Conservation (phyloP, 2,113 vertebrate species). For the Procavia capensis region DNA sequence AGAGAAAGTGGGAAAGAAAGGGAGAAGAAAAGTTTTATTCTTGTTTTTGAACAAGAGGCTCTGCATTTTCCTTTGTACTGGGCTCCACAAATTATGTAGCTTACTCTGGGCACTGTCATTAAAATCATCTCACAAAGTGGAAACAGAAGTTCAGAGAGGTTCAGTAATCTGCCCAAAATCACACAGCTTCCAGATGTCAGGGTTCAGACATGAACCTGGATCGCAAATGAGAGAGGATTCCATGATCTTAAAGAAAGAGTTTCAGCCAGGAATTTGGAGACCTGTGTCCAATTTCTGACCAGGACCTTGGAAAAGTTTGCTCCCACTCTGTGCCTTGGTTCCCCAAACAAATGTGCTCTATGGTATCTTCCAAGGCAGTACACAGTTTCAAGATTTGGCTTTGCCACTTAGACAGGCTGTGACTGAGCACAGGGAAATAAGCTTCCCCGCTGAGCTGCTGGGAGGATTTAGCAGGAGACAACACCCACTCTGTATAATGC, state of each 20-base stretch:
- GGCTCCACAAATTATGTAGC: not conserved
- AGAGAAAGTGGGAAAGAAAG: not conserved
- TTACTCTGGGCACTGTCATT: not conserved
- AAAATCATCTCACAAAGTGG: not conserved
- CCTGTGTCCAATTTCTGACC: not conserved
- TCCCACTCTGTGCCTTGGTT: not conserved
- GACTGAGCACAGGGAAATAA: not conserved
- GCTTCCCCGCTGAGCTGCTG: not conserved
- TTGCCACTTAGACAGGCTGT: not conserved
- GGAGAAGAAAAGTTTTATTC: not conserved
- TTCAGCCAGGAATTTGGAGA: conserved; percentile 13
- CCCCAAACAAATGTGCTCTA: not conserved
- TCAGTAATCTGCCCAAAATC: not conserved
- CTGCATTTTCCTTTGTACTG: not conserved
- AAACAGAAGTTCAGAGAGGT: not conserved
- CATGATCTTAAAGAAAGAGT: not conserved
- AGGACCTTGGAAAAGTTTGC: not conserved
- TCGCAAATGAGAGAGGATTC: not conserved
- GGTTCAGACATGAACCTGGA: not conserved
- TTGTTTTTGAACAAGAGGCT: not conserved
- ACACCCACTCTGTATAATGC: not conserved
- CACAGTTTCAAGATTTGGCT: not conserved
- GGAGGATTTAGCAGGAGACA: not conserved
- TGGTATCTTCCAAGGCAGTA: not conserved
- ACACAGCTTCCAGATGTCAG: conserved; percentile 19